These are phyloP conservation scores for Strigamia maritima DNA, from an alignment of 2,888 invertebrate species.

Conservation along the genomic window DNA sequence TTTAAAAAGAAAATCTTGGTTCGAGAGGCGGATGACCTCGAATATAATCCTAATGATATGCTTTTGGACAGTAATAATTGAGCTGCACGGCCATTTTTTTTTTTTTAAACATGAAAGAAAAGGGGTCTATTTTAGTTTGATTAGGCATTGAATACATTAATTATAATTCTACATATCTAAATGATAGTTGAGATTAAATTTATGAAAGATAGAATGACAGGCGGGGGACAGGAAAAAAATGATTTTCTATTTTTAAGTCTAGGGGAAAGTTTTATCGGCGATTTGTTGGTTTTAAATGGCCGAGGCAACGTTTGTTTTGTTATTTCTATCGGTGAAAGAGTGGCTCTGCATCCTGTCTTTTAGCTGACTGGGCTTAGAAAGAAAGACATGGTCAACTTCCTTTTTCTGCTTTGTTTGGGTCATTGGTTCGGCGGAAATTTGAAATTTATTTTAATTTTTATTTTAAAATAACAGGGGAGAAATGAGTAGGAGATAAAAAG, in stretches of 20 bases:
- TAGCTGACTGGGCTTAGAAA: no score
- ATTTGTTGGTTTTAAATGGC: not conserved
- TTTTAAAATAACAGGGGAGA: not conserved
- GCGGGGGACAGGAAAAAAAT: not conserved
- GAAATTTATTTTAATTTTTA: not conserved
- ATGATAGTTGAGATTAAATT: not conserved
- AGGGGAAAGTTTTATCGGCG: not conserved
- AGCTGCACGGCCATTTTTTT: not conserved
- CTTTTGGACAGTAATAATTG: not conserved
- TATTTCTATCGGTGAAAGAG: not conserved
- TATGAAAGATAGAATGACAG: not conserved
- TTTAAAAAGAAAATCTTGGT: not conserved
- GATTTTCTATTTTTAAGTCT: not conserved
- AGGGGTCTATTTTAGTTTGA: not conserved
- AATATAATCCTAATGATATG: slow-evolving; percentile 26
- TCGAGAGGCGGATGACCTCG: slow-evolving; percentile 14
- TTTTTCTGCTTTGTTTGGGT: not conserved
- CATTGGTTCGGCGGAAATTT: not conserved
- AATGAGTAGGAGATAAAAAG: not conserved
- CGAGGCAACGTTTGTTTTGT: not conserved
- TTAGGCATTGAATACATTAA: not conserved
- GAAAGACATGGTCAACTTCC: not conserved
- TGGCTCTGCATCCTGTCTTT: slow-evolving; percentile 1
- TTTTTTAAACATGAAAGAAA: not conserved
- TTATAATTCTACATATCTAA: not conserved